These are phyloP conservation scores for Sebastes alutus DNA, from an alignment of 2,797 vertebrate species.

Conservation along the genomic window DNA sequence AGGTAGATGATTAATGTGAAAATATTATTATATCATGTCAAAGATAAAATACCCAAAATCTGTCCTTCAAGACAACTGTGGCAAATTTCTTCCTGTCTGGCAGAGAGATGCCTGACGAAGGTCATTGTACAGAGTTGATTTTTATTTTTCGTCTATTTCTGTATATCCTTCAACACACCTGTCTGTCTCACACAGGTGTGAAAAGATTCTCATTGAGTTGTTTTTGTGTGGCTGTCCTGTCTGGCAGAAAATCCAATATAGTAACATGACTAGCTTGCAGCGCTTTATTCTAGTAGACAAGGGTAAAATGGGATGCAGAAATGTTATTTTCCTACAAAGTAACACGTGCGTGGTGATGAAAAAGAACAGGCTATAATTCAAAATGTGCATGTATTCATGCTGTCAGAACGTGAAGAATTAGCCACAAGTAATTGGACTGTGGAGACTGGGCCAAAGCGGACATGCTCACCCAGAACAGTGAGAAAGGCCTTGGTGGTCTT, in stretches of 20 bases:
- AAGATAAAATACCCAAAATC: not conserved
- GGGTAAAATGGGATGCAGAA: not conserved
- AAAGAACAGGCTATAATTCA: not conserved
- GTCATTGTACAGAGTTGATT: not conserved
- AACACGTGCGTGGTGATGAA: not conserved
- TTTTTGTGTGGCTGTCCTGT: not conserved
- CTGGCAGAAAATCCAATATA: slow-evolving; percentile 6
- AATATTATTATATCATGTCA: not conserved
- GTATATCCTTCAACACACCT: slow-evolving; percentile 2
- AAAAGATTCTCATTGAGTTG: not conserved
- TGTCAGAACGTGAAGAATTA: slow-evolving; percentile 31
- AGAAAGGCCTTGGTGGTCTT: slow-evolving; percentile 98
- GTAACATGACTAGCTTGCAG: not conserved
- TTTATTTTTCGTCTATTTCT: not conserved
- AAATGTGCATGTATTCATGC: slow-evolving; percentile 8
- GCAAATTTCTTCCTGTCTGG: not conserved
- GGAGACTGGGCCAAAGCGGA: slow-evolving; percentile 5
- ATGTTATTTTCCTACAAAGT: not conserved
- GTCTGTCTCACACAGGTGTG: not conserved
- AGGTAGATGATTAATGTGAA: not conserved
- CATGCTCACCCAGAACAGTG: slow-evolving; percentile 92
- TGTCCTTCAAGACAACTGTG: not conserved
- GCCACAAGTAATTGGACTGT: slow-evolving; percentile 7
- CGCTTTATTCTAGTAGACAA: not conserved
- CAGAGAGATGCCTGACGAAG: not conserved